Conservation (phyloP, 2,113 vertebrate species). For the Grammomys dolichurus region DNA sequence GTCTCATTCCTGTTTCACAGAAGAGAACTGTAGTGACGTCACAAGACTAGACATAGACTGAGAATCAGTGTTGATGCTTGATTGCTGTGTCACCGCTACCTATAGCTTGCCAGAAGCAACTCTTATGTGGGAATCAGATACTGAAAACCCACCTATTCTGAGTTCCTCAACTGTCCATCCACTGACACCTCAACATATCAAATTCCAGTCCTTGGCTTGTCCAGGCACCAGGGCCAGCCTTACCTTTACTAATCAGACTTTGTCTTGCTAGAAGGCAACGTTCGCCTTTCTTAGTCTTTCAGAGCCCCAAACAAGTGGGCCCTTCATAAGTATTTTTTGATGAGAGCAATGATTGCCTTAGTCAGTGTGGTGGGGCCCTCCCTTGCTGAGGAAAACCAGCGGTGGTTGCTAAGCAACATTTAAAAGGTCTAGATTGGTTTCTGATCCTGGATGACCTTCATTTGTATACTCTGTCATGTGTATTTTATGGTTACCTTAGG, state of each 20-base stretch:
- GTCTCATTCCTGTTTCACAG: not conserved
- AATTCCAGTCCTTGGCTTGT: not conserved
- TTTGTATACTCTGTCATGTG: not conserved
- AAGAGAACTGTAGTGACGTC: not conserved
- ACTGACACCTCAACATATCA: not conserved
- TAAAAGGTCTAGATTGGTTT: conserved; percentile 55
- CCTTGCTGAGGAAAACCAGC: conserved; percentile 59
- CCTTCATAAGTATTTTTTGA: conserved; percentile 70
- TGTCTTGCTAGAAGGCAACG: not conserved
- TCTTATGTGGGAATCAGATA: not conserved
- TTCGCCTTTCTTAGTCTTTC: conserved; percentile 19
- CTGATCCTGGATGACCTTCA: conserved; percentile 58
- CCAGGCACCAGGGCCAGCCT: not conserved
- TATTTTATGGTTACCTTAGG: conserved; percentile 58
- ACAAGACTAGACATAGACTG: not conserved
- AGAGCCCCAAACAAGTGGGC: conserved; percentile 31
- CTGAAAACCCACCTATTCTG: not conserved
- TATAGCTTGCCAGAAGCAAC: not conserved
- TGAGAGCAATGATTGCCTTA: conserved; percentile 66
- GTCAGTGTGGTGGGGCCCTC: conserved; percentile 65
- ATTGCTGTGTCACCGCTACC: not conserved
- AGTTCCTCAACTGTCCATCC: not conserved
- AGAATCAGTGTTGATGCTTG: not conserved
- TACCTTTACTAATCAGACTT: not conserved
- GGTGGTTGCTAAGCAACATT: conserved; percentile 66